Evolutionary conservation across 2,113 vertebrate genomes (phyloP).

Genomic region (Cheirogaleus medius): DNA sequence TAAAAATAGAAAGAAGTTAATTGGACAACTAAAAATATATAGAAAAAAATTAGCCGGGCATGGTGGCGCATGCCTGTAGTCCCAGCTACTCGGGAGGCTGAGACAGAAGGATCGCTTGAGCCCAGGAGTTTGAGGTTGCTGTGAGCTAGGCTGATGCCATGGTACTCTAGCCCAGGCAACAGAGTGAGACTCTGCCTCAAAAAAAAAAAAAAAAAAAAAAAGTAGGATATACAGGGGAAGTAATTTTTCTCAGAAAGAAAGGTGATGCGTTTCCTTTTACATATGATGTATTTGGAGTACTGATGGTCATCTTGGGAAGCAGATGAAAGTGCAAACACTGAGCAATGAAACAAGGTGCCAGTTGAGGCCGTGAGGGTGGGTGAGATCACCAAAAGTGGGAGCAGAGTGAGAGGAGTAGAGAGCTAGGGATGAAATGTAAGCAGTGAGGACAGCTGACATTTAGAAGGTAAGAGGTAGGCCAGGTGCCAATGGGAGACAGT

Average conservation of each 20-base stretch:
- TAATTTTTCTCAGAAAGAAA: background rate
- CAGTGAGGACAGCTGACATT: background rate
- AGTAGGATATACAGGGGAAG: background rate
- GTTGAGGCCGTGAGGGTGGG: background rate
- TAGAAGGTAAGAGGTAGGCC: background rate
- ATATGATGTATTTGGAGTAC: background rate
- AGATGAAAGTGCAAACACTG: background rate
- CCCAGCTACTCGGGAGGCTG: too few species aligned
- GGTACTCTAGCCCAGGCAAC: too few species aligned
- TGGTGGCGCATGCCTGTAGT: too few species aligned
- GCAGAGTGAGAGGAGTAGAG: fast-evolving
- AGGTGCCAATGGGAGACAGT: background rate
- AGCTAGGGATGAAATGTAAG: background rate
- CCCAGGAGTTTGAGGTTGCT: too few species aligned
- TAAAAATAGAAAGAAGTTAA: too few species aligned
- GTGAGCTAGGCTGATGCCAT: too few species aligned
- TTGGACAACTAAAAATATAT: too few species aligned
- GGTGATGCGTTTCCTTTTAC: background rate
- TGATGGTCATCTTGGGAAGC: background rate
- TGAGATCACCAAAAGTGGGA: background rate
- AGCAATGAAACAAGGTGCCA: background rate
- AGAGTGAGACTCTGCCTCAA: too few species aligned
- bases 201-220: background rate
- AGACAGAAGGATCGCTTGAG: too few species aligned
- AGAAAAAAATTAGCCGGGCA: too few species aligned